Base-by-base conservation (phyloP, 2,888 invertebrate genomes). In the Agrilus mali region DNA sequence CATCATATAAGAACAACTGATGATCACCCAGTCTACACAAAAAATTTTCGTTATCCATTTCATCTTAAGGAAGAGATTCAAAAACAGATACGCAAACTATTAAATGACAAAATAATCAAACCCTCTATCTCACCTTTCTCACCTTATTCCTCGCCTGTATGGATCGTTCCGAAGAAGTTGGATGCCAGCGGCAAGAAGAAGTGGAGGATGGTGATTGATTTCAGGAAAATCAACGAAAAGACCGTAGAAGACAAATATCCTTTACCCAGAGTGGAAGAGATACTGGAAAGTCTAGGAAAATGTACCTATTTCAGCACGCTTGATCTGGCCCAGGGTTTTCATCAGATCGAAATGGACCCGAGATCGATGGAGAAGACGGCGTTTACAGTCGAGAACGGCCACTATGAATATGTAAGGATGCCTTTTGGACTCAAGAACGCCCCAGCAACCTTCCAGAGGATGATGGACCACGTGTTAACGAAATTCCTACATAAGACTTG, bases 281-380 rank as follows among this genome's bases (percentile, higher is more conserved):
- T 54, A 7, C 39, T 56, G 22, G 54, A 54, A 22, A 55, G 53
- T 32, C 32, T 55, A 44, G 54, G 55, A 14, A 49, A 38, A 47
- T 54, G 48, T 32, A 42, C 33, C n/a, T 55, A 54, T 35, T 56
- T 55, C 38, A 42, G 50, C 0, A 55, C 53, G 2, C 38, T 57
- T 6, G 55, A 55, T 42, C 36, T 57, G 8, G 53, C 47, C 32
- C 49, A 47, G 27, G 58, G 55, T 7, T 60, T 57, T 31, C 54
- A 54, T 32, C 60, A 62, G 45, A 53, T 61, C 7, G 52, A 52
- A 40, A 48, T 55, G 46, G 32, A 47, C 37, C 44, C 44, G 2
- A 7, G 48, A 47, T 44, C 44, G 7, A 51, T 49, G 32, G 33
- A 45, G 33, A 57, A 55, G 48, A 59, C 58, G 1, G 53, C 54